Percentiles rank a stretch among this genome's conserved stretches.
phyloP scores from a whole-genome alignment of 2,888 invertebrate species.

The Melanostoma scalare region DNA sequence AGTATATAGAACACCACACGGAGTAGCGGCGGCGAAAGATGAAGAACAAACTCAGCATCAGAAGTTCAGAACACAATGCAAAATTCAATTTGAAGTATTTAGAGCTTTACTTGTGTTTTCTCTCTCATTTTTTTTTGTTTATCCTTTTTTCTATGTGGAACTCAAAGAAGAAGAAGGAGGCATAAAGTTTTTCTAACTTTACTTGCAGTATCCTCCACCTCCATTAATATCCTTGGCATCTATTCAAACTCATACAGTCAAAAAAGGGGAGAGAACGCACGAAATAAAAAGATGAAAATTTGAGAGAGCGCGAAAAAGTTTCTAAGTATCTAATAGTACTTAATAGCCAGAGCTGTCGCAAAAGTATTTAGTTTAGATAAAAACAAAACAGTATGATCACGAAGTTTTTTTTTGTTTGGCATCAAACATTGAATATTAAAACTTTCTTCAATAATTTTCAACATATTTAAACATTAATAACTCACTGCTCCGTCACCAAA shows the following conservation, averaged over 20 bases:
- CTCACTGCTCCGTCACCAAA: too few species aligned
- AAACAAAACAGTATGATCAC: neutral
- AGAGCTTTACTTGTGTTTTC: conserved; percentile 54
- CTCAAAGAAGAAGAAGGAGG: conserved; percentile 37
- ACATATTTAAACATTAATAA: too few species aligned
- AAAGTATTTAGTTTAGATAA: neutral
- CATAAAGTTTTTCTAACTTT: conserved; percentile 66
- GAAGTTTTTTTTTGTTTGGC: too few species aligned
- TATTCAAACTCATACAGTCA: conserved; percentile 25
- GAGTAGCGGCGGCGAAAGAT: conserved; percentile 49
- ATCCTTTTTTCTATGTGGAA: conserved; percentile 69
- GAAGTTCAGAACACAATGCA: conserved; percentile 54
- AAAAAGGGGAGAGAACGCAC: conserved; percentile 3
- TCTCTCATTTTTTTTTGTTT: conserved; percentile 14
- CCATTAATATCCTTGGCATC: conserved; percentile 67
- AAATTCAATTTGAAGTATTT: conserved; percentile 68
- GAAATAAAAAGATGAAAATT: conserved; percentile 6
- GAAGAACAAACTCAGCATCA: conserved; percentile 58
- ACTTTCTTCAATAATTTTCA: too few species aligned
- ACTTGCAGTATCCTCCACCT: conserved; percentile 48
- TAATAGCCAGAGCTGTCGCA: neutral
- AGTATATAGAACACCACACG: conserved; percentile 60
- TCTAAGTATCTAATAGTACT: conserved; percentile 53
- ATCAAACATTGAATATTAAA: too few species aligned
- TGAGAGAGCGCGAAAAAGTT: conserved; percentile 25